Conservation (phyloP, 2,888 invertebrate genomes). For the Dione vanillae region DNA sequence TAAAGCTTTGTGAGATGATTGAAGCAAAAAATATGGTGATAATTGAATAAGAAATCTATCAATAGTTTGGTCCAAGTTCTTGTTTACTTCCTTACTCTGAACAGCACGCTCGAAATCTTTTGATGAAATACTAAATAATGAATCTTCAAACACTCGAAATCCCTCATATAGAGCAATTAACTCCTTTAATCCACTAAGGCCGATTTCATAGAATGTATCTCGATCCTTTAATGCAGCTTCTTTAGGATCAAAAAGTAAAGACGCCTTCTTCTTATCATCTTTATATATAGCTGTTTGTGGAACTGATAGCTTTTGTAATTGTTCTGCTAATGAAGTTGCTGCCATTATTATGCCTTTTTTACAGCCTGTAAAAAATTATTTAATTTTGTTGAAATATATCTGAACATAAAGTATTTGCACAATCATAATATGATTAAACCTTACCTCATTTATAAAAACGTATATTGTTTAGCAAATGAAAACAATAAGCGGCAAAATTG, state of each 20-base stretch:
- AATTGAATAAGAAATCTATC: conserved; percentile 90
- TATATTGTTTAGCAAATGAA: not conserved
- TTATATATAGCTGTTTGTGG: conserved; percentile 89
- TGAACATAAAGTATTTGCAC: not conserved
- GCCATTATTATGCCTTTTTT: conserved; percentile 57
- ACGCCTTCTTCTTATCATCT: conserved; percentile 89
- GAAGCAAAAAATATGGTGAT: conserved; percentile 95
- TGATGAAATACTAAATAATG: conserved; percentile 90
- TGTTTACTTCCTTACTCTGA: conserved; percentile 89
- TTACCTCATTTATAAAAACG: not conserved
- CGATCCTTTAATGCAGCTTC: conserved; percentile 94
- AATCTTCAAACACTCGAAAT: conserved; percentile 89
- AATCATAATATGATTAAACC: not conserved
- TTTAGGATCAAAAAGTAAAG: conserved; percentile 94
- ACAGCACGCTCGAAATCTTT: conserved; percentile 92
- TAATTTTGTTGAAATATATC: not conserved
- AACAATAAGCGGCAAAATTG: conserved; percentile 1
- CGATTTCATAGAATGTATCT: conserved; percentile 94
- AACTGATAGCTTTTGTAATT: conserved; percentile 88
- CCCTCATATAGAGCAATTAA: conserved; percentile 88
- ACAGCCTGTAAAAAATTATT: conserved; percentile 1
- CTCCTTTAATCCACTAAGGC: conserved; percentile 93
- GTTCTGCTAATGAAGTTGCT: conserved; percentile 90
- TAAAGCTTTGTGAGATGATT: conserved; percentile 92
- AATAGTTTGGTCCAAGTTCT: conserved; percentile 89